phyloP scores from a whole-genome alignment of 2,888 invertebrate species.

The Hirtodrosophila cameraria region DNA sequence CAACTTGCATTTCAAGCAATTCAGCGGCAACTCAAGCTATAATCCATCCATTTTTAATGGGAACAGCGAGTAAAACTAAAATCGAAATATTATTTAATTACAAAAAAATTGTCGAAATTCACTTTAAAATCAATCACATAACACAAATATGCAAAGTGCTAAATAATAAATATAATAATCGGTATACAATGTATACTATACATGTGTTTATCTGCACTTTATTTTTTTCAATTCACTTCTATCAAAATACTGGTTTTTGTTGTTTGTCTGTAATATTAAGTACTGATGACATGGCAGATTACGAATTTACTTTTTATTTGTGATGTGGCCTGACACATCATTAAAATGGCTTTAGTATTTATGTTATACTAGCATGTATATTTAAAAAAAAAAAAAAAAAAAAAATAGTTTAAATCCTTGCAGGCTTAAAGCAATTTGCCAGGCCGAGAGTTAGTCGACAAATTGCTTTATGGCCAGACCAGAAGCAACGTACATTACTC shows the following conservation, averaged over 20 bases:
- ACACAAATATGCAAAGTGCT: no score
- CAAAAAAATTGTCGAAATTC: no score
- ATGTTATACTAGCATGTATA: no score
- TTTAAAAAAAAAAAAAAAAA: no score
- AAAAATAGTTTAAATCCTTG: constrained; percentile 44
- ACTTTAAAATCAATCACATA: no score
- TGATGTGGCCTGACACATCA: constrained; percentile 22
- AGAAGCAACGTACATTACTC: constrained; percentile 62
- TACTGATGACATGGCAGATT: constrained; percentile 70
- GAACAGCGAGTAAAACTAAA: no score
- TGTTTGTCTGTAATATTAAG: constrained; percentile 66
- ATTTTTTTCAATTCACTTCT: constrained; percentile 38
- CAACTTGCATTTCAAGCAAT: no score
- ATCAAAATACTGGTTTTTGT: constrained; percentile 51
- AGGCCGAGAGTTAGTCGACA: constrained; percentile 59
- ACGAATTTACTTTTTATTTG: constrained; percentile 33
- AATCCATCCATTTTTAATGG: no score
- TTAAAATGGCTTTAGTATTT: constrained; percentile 55
- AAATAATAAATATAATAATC: constrained; percentile 21
- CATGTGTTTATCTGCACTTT: constrained; percentile 11
- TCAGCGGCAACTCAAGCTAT: no score
- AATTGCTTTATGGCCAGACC: constrained; percentile 66
- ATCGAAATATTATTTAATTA: no score
- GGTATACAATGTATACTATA: constrained; percentile 13
- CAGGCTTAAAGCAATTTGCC: constrained; percentile 70